Percentiles rank a stretch among this genome's conserved stretches.
phyloP scores from a whole-genome alignment of 1,140 invertebrate species.

The Pogonomyrmex californicus region DNA sequence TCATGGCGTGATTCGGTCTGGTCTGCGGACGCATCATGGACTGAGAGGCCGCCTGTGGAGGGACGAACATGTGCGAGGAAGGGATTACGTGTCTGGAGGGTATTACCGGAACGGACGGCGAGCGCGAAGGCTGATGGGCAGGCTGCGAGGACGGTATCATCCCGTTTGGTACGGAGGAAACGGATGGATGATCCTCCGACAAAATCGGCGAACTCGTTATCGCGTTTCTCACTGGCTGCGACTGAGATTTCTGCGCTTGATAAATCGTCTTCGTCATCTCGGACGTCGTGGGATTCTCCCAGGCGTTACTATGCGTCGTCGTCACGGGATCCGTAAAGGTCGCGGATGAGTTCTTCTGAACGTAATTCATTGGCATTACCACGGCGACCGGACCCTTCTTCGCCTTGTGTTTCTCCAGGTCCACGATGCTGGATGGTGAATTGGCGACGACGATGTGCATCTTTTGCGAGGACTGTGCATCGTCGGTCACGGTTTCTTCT shows the following conservation, averaged over 20 bases:
- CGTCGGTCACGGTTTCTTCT: conserved; percentile 6
- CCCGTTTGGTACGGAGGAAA: conserved; percentile 23
- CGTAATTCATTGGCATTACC: conserved; percentile 79
- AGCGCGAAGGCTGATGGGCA: not conserved
- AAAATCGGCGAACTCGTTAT: conserved; percentile 43
- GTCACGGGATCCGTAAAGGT: not conserved
- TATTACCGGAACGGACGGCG: conserved; percentile 15
- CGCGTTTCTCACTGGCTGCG: conserved; percentile 28
- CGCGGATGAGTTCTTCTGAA: conserved; percentile 36
- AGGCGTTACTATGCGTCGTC: not conserved
- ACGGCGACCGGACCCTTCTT: conserved; percentile 73
- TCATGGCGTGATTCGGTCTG: conserved; percentile 59
- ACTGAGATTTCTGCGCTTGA: conserved; percentile 26
- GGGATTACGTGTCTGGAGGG: not conserved
- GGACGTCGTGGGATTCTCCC: not conserved
- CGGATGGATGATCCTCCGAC: not conserved
- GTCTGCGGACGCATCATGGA: conserved; percentile 60
- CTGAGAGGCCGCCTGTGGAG: conserved; percentile 58
- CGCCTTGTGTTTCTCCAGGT: conserved; percentile 44
- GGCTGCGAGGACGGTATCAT: conserved; percentile 52
- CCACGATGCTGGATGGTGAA: conserved; percentile 47
- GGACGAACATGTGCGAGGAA: conserved; percentile 38
- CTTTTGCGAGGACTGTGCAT: conserved; percentile 51
- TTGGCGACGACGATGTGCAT: conserved; percentile 81
- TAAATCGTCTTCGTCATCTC: conserved; percentile 4